Evolutionary conservation across 2,888 invertebrate genomes (phyloP), one percentile per base, ranked within the genome.

Genomic region (Drosophila cracens): DNA sequence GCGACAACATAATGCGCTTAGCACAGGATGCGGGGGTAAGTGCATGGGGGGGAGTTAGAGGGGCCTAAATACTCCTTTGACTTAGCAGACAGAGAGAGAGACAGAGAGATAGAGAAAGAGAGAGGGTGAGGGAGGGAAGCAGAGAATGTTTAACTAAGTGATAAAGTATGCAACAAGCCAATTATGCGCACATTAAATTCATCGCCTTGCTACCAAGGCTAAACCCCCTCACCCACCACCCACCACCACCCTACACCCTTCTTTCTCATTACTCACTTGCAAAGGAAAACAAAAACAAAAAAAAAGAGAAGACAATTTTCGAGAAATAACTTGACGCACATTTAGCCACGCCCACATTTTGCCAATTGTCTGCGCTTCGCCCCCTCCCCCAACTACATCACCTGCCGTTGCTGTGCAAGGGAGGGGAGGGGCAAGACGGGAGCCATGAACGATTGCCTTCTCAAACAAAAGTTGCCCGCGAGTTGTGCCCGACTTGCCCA

Each of bases 151-250:
- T 1, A 66, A 67, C 72, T 78, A 72, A 73, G 74, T 62, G 79
- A 66, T 76, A 57, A 78, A 76, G 67, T 76, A 76, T 78, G 66
- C 66, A 65, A 66, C 62, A 58, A 60, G 62, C 57, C 67, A 70
- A 81, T 88, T 88, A 86, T 88, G 83, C 77, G 83, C 74, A 76
- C 78, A 88, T 83, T 79, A 86, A 88, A 79, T 83, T 72, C 81
- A 81, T 83, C 59, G 62, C 25, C 73, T 65, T 52, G 40, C n/a
- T 38, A 27, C 18, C 29, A 29, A 25, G 21, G 4, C 7, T 7
- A 46, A 16, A 2, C 16, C 7, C 4, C 16, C 4, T 7, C 13
- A 46, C 7, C 7, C 2, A 1, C 13, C 21, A 6, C 36, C 18
- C 36, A 8, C 18, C 16, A 8, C 36, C 36, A 33, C 11, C 38